These are phyloP conservation scores for Hippopotamus amphibius DNA, from an alignment of 2,113 vertebrate species.

Conservation along the genomic window DNA sequence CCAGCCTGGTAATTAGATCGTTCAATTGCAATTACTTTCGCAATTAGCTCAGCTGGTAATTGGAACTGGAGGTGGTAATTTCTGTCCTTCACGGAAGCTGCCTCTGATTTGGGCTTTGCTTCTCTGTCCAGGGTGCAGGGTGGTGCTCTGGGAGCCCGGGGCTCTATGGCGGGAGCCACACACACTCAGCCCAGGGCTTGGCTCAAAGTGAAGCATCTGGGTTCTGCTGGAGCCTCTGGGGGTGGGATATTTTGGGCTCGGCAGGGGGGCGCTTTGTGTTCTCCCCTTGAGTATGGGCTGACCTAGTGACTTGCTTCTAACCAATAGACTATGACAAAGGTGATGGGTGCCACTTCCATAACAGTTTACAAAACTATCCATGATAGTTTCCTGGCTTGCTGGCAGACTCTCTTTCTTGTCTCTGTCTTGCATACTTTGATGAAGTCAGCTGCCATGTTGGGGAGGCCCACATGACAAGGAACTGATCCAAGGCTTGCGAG, in stretches of 20 bases:
- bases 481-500: background rate
- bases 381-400: background rate
- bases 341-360: background rate
- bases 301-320: background rate
- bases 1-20: slow-evolving; percentile 87
- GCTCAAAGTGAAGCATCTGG: background rate
- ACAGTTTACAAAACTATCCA: background rate
- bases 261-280: background rate
- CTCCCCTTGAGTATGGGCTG: background rate
- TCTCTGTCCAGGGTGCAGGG: slow-evolving; percentile 14
- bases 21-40: slow-evolving; percentile 89
- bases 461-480: background rate
- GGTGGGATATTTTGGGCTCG: too few relatives aligned
- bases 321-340: background rate
- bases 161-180: background rate
- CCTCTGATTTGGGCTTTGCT: slow-evolving; percentile 45
- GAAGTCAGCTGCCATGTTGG: background rate
- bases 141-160: background rate
- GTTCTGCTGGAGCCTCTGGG: background rate
- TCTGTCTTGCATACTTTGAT: background rate
- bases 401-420: background rate
- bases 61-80: slow-evolving; percentile 85
- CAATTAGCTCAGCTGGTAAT: slow-evolving; percentile 88
- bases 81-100: slow-evolving; percentile 61
- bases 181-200: background rate